Base-by-base conservation (phyloP, 2,888 invertebrate genomes). In the Idaea straminata region DNA sequence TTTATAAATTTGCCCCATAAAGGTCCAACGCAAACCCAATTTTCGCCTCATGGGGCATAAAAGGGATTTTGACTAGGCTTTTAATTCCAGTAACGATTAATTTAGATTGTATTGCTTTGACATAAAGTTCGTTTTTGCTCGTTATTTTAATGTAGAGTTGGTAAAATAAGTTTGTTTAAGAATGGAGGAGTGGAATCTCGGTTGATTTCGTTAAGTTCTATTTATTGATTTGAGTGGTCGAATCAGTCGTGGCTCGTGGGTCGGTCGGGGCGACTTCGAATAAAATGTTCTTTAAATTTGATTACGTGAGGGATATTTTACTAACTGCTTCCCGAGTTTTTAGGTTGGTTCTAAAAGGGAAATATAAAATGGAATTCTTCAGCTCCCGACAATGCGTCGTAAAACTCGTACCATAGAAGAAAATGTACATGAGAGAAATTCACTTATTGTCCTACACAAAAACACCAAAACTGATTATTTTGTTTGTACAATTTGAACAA, bases 1-100 rank as follows among this genome's bases (percentile, higher is more conserved):
- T 74, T 74, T 74, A 72, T 74, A 74, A 72, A 74, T 72, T 74
- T 72, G 69, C 63, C 65, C 71, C 74, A 74, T 71, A 74, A 74
- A 74, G 71, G 74, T 71, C 71, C 66, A 68, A 68, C 62, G 68
- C 47, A 70, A 72, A 70, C 71, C 69, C 73, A 72, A 74, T 74
- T 71, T 67, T 71, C 72, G 73, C 71, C 73, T 74, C 73, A 74
- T 74, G 73, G 72, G 72, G 70, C 73, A 71, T 67, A 67, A 67
- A 72, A 66, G 61, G 69, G 70, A 64, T 66, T 72, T 71, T 58
- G 47, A 61, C 16, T 58, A 61, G 62, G 65, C 34, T 60, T 59
- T 5, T 5, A 57, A 34, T 59, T 25, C 34, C 16, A 25, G 34
- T 16, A 7, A 34, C 59, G 5, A 16, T 36, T 63, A 59, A 36